These are phyloP conservation scores for Eublepharis macularius DNA, from an alignment of 2,113 vertebrate genomes.

Conservation along the genomic window DNA sequence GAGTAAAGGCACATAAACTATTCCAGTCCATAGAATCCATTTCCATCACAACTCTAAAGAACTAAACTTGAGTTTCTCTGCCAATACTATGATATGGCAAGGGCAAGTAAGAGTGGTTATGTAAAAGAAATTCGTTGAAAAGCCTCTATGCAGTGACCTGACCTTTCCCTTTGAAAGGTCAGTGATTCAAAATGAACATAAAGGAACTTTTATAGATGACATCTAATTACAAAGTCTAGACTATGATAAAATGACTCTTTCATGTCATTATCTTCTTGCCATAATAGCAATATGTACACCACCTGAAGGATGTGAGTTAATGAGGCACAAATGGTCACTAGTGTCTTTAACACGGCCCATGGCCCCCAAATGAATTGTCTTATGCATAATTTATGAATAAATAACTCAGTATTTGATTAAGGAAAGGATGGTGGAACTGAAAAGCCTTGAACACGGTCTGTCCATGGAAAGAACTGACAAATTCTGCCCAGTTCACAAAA, in stretches of 20 bases:
- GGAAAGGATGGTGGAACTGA: background rate
- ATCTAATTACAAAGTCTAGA: conserved; percentile 28
- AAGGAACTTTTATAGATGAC: background rate
- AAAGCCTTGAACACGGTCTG: background rate
- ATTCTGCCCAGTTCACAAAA: background rate
- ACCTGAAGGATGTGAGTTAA: conserved; percentile 10
- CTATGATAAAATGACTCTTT: conserved; percentile 8
- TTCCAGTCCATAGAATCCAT: too few species aligned
- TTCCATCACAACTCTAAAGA: background rate
- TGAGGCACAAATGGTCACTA: conserved; percentile 6
- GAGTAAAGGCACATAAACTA: too few species aligned
- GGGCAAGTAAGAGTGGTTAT: background rate
- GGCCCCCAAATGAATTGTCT: background rate
- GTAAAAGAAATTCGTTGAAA: background rate
- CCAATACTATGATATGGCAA: background rate
- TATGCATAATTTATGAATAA: conserved; percentile 8
- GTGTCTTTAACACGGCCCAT: background rate
- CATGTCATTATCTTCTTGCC: conserved; percentile 1
- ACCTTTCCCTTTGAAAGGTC: background rate
- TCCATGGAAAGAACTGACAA: background rate
- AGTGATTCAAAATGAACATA: background rate
- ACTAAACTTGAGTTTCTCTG: background rate
- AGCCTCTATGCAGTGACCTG: background rate
- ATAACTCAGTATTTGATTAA: background rate
- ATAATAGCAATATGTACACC: conserved; percentile 20